A percentile compares a stretch with the other conserved stretches of the same genome.
Evolutionary conservation across 2,888 invertebrate genomes (phyloP).

Genomic region (Mythimna ferrago): DNA sequence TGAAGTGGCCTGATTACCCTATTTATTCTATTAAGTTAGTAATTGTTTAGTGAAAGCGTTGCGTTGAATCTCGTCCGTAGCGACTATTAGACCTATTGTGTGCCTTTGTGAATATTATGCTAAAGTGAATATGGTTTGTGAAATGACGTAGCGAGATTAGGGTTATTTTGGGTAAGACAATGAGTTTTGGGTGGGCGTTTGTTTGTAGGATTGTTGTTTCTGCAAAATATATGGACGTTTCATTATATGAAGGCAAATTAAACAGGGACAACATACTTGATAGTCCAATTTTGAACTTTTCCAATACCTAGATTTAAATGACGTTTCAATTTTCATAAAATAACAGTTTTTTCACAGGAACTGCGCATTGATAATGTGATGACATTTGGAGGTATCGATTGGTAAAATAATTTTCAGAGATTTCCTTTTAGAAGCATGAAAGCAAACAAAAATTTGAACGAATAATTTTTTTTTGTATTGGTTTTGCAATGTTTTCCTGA

Average conservation of each 20-base stretch:
- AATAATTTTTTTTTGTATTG: no score
- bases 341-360: not conserved
- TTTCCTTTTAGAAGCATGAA: no score
- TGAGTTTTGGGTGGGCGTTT: slow-evolving; percentile 23
- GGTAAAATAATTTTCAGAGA: no score
- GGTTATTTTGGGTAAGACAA: slow-evolving; percentile 57
- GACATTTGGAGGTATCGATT: no score
- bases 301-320: no score
- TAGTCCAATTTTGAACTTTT: not conserved
- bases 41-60: slow-evolving; percentile 87
- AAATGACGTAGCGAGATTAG: slow-evolving; percentile 32
- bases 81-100: slow-evolving; percentile 85
- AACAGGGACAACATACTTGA: no score
- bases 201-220: slow-evolving; percentile 14
- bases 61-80: slow-evolving; percentile 74
- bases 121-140: slow-evolving; percentile 51
- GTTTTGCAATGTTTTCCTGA: no score
- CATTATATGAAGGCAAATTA: no score
- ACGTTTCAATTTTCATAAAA: not conserved
- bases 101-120: slow-evolving; percentile 70
- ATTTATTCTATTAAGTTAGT: slow-evolving; percentile 89
- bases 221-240: not conserved
- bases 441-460: no score
- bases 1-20: slow-evolving; percentile 89
- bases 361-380: not conserved